Conservation (phyloP, 2,888 invertebrate genomes). For the Hydropsyche betteni region DNA sequence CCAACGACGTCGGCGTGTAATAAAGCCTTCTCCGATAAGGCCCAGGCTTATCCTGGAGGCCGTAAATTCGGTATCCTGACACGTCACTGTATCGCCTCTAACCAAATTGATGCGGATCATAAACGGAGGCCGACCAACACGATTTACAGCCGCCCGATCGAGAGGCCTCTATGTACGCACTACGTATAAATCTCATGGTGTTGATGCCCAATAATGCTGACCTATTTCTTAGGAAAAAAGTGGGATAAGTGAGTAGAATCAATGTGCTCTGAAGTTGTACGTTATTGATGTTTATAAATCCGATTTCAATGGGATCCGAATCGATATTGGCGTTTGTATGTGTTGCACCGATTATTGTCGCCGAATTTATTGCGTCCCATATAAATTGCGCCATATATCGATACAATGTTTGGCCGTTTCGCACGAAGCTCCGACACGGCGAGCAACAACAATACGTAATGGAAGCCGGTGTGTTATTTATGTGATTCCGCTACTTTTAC, state of each 20-base stretch:
- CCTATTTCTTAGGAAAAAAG: constrained; percentile 9
- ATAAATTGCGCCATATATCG: constrained; percentile 16
- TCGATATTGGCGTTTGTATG: too few relatives aligned
- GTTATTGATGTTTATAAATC: too few relatives aligned
- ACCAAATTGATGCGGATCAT: constrained; percentile 41
- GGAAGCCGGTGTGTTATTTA: constrained; percentile 6
- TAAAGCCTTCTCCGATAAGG: constrained; percentile 37
- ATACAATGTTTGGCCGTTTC: constrained; percentile 17
- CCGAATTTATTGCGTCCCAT: constrained; percentile 1
- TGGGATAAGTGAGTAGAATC: not conserved
- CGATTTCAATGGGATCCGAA: too few relatives aligned
- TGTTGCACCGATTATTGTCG: constrained; percentile 3
- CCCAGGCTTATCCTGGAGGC: constrained; percentile 35
- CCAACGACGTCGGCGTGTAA: constrained; percentile 36
- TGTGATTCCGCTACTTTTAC: constrained; percentile 13
- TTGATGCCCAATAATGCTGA: constrained; percentile 10
- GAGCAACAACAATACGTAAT: constrained; percentile 5
- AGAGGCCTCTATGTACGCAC: constrained; percentile 1
- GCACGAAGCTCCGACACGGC: not conserved
- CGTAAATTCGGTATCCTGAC: constrained; percentile 33
- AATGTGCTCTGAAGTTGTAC: too few relatives aligned
- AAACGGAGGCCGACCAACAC: constrained; percentile 32
- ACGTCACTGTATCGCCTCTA: constrained; percentile 34
- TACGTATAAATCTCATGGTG: not conserved
- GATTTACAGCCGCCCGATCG: constrained; percentile 14